Evolutionary conservation across 2,888 invertebrate species (phyloP).

Genomic region (Priocnemis perturbator): DNA sequence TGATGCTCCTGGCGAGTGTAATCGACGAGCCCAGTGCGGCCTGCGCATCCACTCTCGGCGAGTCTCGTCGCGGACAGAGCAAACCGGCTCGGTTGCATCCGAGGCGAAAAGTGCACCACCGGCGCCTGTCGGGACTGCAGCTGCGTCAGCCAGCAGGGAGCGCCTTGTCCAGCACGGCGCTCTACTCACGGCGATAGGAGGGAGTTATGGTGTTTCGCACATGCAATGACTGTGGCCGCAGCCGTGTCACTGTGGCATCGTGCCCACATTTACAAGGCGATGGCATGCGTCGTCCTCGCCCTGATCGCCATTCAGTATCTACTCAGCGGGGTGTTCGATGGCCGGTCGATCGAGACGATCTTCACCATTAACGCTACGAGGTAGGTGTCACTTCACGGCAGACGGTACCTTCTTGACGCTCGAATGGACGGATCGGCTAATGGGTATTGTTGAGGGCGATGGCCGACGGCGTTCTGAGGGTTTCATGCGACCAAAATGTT

Average conservation of each 20-base stretch:
- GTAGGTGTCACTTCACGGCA: conserved; percentile 44
- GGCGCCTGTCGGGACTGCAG: conserved; percentile 7
- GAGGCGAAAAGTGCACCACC: not conserved
- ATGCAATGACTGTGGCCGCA: conserved; percentile 73
- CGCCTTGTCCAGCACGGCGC: conserved; percentile 53
- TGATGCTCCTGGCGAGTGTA: conserved; percentile 46
- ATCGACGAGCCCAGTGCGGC: conserved; percentile 39
- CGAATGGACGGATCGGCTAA: no score
- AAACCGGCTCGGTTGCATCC: not conserved
- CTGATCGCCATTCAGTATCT: conserved; percentile 84
- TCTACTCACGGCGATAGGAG: conserved; percentile 64
- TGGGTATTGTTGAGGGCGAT: no score
- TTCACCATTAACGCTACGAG: conserved; percentile 71
- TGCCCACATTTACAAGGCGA: conserved; percentile 78
- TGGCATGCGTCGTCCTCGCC: conserved; percentile 79
- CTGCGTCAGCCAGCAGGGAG: conserved; percentile 34
- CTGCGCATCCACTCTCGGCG: conserved; percentile 9
- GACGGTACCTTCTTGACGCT: no score
- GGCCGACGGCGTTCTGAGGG: no score
- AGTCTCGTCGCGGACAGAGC: not conserved
- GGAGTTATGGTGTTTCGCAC: conserved; percentile 72
- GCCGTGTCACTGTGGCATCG: conserved; percentile 76
- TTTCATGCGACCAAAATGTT: no score
- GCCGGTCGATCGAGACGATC: conserved; percentile 71
- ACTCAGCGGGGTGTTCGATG: conserved; percentile 81